Evolutionary conservation across 2,888 invertebrate species (phyloP).

Genomic region (Acleris literana): DNA sequence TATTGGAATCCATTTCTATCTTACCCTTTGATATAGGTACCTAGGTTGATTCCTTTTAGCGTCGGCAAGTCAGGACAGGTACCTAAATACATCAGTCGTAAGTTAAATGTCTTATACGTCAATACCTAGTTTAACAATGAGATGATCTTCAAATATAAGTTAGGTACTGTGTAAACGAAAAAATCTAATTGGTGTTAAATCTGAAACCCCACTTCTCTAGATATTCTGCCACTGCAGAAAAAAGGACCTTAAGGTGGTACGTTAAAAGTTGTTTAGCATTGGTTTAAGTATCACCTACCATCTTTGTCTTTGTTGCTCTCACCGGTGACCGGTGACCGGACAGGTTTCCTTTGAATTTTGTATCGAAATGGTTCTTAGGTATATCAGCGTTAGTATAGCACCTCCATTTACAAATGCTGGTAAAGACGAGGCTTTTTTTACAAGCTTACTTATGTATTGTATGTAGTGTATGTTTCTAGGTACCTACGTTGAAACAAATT

Average conservation of each 20-base stretch:
- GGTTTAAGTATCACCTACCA: slow-evolving; percentile 11
- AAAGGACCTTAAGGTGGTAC: slow-evolving; percentile 2
- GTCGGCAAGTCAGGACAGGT: too few relatives aligned
- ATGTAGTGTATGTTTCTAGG: neutral
- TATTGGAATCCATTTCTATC: too few relatives aligned
- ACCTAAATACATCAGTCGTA: too few relatives aligned
- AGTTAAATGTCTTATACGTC: too few relatives aligned
- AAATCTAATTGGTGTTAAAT: neutral
- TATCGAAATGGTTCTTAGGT: slow-evolving; percentile 58
- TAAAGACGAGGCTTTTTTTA: neutral
- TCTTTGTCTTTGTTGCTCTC: slow-evolving; percentile 51
- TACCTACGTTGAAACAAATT: too few relatives aligned
- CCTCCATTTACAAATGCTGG: neutral
- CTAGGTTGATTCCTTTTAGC: too few relatives aligned
- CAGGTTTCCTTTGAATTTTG: slow-evolving; percentile 67
- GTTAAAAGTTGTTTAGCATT: slow-evolving; percentile 5
- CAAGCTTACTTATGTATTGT: neutral
- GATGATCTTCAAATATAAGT: too few relatives aligned
- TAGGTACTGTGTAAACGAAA: too few relatives aligned
- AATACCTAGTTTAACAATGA: too few relatives aligned
- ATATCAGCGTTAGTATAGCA: slow-evolving; percentile 56
- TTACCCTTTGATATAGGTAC: too few relatives aligned
- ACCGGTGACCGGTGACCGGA: slow-evolving; percentile 54
- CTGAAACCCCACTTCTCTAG: slow-evolving; percentile 1
- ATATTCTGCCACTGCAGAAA: neutral